Base-by-base conservation (phyloP, 2,888 invertebrate genomes). In the Himalopsyche japonica region DNA sequence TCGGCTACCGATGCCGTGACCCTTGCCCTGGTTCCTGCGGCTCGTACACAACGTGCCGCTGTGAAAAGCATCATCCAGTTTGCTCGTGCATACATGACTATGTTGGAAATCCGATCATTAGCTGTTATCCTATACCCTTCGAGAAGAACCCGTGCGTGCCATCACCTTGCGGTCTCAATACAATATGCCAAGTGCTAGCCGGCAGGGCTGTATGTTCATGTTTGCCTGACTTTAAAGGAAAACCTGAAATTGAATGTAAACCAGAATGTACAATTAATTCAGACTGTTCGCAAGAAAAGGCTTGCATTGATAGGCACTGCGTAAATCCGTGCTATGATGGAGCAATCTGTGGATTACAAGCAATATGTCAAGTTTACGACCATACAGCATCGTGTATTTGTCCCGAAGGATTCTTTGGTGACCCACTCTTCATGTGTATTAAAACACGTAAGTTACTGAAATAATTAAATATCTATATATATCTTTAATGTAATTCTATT, bases 11-110 rank as follows among this genome's bases (percentile, higher is more conserved):
- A 88, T 97, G 97, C 88, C 93, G 94, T 87, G 95, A 97, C 90
- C 97, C 97, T 34, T 97, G 97, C 88, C 95, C 96, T 0, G 96
- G 96, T 78, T 94, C 95, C 30, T 97, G 97, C 89, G 97, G 97
- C 12, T 89, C 94, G 30, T 94, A 95, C 88, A 94, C 97, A 15
- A 92, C 92, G 84, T 97, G 97, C 88, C 93, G 94, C 84, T 95
- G 95, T 0, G 95, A 96, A 89, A 92, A 94, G 89, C 97, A 97
- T 90, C 95, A 95, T 89, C 97, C 97, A 43, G 93, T 96, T 7
- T 97, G 97, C 89, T 93, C 94, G 10, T 97, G 97, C 89, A 93
- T 94, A 88, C 91, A 93, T 81, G 95, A 95, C 30, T 92, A 95
- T 77, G 93, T 94, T 76, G 97, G 97, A 78, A 96, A 97, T 91